Percentiles rank a stretch among this genome's conserved stretches.
These are phyloP conservation scores for Chrysaora quinquecirrha DNA, from an alignment of 30 jellyfish, hydroid and myxozoan genomes.

Conservation along the genomic window DNA sequence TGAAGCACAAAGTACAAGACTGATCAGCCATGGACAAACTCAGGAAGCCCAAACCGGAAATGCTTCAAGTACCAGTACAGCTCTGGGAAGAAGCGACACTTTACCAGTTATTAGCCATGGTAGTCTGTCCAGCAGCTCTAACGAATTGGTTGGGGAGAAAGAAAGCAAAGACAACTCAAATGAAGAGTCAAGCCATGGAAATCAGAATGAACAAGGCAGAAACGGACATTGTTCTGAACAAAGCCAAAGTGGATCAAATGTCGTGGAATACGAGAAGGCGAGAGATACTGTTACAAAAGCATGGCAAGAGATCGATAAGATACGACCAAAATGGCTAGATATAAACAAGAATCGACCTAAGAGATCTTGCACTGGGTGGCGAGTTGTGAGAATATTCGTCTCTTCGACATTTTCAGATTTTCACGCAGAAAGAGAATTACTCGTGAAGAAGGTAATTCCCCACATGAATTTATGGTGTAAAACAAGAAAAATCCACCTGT, in stretches of 20 bases:
- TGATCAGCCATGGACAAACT: no score
- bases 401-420: conserved; percentile 93
- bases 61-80: no score
- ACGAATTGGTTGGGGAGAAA: no score
- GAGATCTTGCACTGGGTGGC: conserved; percentile 60
- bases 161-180: no score
- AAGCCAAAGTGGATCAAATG: neutral
- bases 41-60: no score
- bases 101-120: no score
- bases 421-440: conserved; percentile 83
- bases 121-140: no score
- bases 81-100: no score
- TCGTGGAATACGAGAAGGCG: neutral
- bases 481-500: conserved; percentile 52
- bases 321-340: conserved; percentile 14
- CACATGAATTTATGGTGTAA: conserved; percentile 80
- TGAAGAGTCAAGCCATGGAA: no score
- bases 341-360: conserved; percentile 20
- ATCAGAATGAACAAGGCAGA: no score
- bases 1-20: no score
- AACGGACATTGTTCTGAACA: neutral
- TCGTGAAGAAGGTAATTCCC: conserved; percentile 81
- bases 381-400: conserved; percentile 71
- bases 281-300: neutral
- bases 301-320: conserved; percentile 33